Evolutionary conservation across 2,797 vertebrate species (phyloP), one percentile per base, ranked within the genome.

Genomic region (Harpagifer antarcticus): DNA sequence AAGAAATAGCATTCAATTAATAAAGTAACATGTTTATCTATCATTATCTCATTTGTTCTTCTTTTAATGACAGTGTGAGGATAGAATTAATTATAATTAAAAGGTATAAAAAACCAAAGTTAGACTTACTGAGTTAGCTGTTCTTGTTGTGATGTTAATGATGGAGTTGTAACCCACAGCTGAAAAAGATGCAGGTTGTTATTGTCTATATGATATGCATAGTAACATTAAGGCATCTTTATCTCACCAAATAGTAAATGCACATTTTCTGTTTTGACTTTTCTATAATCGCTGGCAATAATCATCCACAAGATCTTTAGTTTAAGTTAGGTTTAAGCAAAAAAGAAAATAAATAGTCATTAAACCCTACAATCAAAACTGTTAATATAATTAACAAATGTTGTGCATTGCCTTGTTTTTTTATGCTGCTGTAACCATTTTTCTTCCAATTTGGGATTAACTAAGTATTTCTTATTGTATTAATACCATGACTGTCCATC

Each of bases 151-250:
- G 90, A 99, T 99, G 89, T 96, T 99, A 91, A 99, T 96, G 89
- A 99, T 94, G 57, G 98, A 98, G 92, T 98, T 99, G 94, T 98
- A 99, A 87, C 98, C 98, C 58, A 99, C 96, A 92, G 98, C 98
- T 99, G 75, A 79, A 76, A 83, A 54, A 72, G 52, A 50, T 72
- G 72, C 33, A 70, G 15, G 33, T 8, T 49, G 4, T 45, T 16
- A 47, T 1, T 54, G 2, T n/a, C 20, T 3, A 12, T 16, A 16
- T 7, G 14, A 64, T 10, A 49, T 33, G 6, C 5, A n/a, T 3
- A 14, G 37, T 40, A 3, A 52, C 15, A 50, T 43, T 2, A 54
- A 17, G 17, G 17, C n/a, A 62, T 9, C 4, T 55, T 72, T 7
- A 49, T 47, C 2, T 69, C 5, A 75, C n/a, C 12, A 49, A 68